Conservation (phyloP, 2,113 vertebrate genomes). For the Pseudorectes ferrugineus region DNA sequence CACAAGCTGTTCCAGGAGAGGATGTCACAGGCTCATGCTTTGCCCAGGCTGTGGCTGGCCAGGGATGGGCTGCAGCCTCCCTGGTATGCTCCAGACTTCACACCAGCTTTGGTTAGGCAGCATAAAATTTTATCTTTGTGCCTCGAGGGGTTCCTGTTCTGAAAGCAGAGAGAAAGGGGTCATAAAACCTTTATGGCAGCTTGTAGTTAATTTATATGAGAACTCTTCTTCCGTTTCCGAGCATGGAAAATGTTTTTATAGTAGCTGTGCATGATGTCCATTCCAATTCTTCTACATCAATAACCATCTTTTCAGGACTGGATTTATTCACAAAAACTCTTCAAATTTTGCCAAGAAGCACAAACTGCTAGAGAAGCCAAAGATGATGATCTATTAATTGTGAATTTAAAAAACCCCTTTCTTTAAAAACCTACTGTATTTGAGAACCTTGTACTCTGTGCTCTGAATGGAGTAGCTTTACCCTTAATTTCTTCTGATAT, state of each 20-base stretch:
- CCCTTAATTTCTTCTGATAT: neutral
- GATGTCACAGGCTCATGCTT: neutral
- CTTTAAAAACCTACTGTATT: neutral
- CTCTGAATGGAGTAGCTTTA: neutral
- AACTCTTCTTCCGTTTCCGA: neutral
- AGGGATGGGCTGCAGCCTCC: neutral
- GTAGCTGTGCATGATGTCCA: neutral
- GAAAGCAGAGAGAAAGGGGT: neutral
- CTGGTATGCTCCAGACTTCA: neutral
- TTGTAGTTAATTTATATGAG: neutral
- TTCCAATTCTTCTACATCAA: neutral
- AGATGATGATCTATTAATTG: neutral
- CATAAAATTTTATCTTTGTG: neutral
- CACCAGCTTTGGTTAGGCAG: neutral
- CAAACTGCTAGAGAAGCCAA: neutral
- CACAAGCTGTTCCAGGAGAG: neutral
- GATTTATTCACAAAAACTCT: neutral
- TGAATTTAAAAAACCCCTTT: accelerated
- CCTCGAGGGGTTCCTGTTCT: accelerated
- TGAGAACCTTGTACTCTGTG: neutral
- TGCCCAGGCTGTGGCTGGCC: neutral
- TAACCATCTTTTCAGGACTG: neutral
- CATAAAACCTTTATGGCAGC: neutral
- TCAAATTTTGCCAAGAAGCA: neutral
- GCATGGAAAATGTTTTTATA: neutral